phyloP scores from a whole-genome alignment of 2,113 vertebrate species.

The Scolopax mira region DNA sequence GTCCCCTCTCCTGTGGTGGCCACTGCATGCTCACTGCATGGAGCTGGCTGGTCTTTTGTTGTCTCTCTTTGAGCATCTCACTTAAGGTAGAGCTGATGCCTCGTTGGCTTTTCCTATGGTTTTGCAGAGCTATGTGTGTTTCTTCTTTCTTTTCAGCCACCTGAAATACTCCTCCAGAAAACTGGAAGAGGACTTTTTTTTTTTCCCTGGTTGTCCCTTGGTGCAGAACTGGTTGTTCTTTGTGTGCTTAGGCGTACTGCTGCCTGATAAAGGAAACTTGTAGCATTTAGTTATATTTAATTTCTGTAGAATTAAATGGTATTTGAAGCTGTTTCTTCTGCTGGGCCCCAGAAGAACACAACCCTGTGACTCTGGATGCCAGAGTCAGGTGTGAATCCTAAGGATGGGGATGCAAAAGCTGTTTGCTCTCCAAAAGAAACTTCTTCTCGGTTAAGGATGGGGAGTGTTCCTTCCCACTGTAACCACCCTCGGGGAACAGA shows the following conservation, averaged over 20 bases:
- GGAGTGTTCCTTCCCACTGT: background rate
- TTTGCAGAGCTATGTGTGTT: background rate
- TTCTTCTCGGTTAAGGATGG: background rate
- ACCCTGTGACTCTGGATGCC: background rate
- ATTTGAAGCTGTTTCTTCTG: background rate
- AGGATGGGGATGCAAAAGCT: background rate
- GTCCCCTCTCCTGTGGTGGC: accelerated
- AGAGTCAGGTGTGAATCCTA: background rate
- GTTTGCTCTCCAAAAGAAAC: background rate
- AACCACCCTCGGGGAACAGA: background rate
- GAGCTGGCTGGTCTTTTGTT: background rate
- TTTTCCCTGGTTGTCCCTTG: background rate
- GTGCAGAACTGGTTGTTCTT: background rate
- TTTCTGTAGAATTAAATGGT: background rate
- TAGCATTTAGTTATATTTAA: background rate
- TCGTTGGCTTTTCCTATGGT: background rate
- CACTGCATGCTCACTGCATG: accelerated
- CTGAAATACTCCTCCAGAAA: background rate
- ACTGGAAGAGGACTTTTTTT: background rate
- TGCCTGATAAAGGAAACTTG: background rate
- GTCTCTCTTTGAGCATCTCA: background rate
- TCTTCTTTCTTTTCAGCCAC: background rate
- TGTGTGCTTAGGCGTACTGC: background rate
- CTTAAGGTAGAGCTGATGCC: background rate
- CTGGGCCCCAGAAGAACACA: background rate